These are phyloP conservation scores for Bos taurus DNA, from an alignment of 2,113 vertebrate species.

Conservation along the genomic window DNA sequence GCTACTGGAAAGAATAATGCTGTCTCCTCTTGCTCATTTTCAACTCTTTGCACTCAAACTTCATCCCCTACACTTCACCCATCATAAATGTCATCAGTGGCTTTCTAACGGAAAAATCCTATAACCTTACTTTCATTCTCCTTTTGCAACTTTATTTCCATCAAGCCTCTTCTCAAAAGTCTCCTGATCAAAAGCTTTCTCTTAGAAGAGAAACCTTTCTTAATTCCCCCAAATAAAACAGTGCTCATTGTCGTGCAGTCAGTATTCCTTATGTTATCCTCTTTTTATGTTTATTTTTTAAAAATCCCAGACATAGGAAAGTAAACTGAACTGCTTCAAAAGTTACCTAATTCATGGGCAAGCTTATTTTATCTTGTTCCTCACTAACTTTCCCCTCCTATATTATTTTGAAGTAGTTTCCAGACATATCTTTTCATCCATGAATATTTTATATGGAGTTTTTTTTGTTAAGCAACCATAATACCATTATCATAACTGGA, in stretches of 20 bases:
- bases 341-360: background rate
- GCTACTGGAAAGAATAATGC: background rate
- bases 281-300: background rate
- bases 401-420: background rate
- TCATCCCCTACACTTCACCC: background rate
- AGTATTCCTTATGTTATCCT: background rate
- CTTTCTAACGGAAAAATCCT: background rate
- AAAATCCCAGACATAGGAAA: background rate
- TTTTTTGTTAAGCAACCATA: background rate
- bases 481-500: background rate
- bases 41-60: background rate
- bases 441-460: background rate
- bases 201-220: background rate
- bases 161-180: background rate
- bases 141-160: background rate
- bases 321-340: background rate
- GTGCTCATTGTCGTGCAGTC: background rate
- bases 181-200: background rate
- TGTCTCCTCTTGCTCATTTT: background rate
- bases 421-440: background rate
- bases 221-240: background rate
- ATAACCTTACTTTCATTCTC: background rate
- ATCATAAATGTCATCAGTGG: background rate
- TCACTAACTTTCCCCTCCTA: background rate
- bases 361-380: background rate